Percentiles rank a stretch among this genome's conserved stretches.
Conservation (phyloP, 92 coral and sea anemone genomes). For the Palythoa grandis region DNA sequence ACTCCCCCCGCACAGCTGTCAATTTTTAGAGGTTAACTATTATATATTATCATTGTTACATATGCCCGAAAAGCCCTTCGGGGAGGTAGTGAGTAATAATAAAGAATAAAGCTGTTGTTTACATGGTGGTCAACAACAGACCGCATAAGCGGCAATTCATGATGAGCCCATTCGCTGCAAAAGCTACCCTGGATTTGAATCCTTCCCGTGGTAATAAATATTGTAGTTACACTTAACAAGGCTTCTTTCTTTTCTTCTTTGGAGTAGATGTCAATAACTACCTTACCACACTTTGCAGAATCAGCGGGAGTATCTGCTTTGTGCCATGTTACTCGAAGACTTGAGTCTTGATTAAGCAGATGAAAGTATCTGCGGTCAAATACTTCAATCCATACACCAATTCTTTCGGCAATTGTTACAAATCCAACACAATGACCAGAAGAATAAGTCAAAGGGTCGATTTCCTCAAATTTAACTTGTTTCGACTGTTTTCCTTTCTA, state of each 20-base stretch:
- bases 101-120: neutral
- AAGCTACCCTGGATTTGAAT: neutral
- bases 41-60: too few relatives aligned
- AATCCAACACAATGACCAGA: slow-evolving; percentile 6
- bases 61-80: too few relatives aligned
- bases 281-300: slow-evolving; percentile 9
- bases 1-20: neutral
- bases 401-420: neutral
- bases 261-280: slow-evolving; percentile 13
- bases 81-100: too few relatives aligned
- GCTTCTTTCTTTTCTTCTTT: neutral
- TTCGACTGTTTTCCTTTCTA: slow-evolving; percentile 12
- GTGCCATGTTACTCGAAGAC: slow-evolving; percentile 10
- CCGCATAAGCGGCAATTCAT: slow-evolving; percentile 14
- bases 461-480: slow-evolving; percentile 22
- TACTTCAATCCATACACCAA: neutral
- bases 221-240: neutral
- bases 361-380: neutral
- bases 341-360: neutral
- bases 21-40: too few relatives aligned
- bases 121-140: neutral
- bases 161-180: slow-evolving; percentile 21
- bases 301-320: slow-evolving; percentile 17
- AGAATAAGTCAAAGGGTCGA: slow-evolving; percentile 21
- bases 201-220: slow-evolving; percentile 14